Evolutionary conservation across 2,113 vertebrate genomes (phyloP).

Genomic region (Eulacestoma nigropectus): DNA sequence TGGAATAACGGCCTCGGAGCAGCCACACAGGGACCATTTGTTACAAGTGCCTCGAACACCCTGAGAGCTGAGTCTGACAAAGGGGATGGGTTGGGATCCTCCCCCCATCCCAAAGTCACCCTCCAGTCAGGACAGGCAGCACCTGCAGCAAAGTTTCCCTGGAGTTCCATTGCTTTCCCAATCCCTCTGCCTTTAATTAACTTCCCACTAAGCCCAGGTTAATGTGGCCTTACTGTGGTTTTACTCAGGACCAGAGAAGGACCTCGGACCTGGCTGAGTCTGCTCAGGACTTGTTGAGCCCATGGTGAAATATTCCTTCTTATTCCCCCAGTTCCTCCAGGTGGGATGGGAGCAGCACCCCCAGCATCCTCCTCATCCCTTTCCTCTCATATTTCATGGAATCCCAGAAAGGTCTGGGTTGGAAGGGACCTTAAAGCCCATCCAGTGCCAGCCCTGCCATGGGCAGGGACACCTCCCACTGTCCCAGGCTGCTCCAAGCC

Average conservation of each 20-base stretch:
- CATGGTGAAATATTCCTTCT: neutral
- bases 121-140: neutral
- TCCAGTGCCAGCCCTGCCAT: neutral
- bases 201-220: neutral
- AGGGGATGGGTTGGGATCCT: neutral
- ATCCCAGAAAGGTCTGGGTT: neutral
- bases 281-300: neutral
- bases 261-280: neutral
- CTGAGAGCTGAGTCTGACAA: neutral
- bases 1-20: neutral
- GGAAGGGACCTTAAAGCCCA: neutral
- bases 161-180: neutral
- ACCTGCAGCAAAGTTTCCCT: neutral
- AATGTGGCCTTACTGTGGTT: neutral
- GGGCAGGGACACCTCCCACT: neutral
- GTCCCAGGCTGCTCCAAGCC: neutral
- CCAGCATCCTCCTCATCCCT: neutral
- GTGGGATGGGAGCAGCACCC: neutral
- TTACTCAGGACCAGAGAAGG: neutral
- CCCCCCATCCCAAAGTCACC: neutral
- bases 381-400: neutral
- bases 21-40: neutral
- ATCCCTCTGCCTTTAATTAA: neutral
- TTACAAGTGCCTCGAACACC: accelerated
- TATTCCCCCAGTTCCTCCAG: neutral